Evolutionary conservation across 2,888 invertebrate genomes (phyloP), one percentile per base, ranked within the genome.

Genomic region (Ectemnius continuus): DNA sequence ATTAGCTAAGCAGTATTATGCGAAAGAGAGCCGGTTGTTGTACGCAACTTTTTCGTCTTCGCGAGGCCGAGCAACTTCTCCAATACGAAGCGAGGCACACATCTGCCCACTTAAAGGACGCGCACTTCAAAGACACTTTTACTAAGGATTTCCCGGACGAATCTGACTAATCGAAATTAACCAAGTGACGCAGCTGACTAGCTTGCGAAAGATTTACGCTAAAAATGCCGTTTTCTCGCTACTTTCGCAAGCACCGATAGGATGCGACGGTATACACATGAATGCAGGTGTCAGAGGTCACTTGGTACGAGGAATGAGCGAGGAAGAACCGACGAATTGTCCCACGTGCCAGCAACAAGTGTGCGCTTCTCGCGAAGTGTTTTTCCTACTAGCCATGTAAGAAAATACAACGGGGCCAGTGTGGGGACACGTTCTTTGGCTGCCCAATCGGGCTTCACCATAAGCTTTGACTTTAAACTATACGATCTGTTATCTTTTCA

Each of bases 281-380:
- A 2, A 13, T 5, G 52, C 52, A 6, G 52, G 52, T 52, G 52
- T 52, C 52, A 52, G 16, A 6, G 52, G 52, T 52, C 52, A 14
- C 2, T 5, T 52, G 52, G 14, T 52, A 52, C 20, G 20, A 23
- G 45, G 48, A 66, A 67, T 69, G 70, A 36, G 26, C 48, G 16
- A n/a, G 56, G 23, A 59, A 68, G 58, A 65, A n/a, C 3, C 23
- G 36, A 45, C 26, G 20, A 64, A 63, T n/a, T 46, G 28, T 61
- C 45, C 56, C 63, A 58, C 47, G 58, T 58, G 20, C 52, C 62
- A 65, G 73, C 75, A 73, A 73, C 75, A 68, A 68, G 73, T 64
- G 61, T 48, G 57, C 65, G n/a, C 47, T 47, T 11, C 57, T 45
- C 18, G 1, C 16, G 2, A 16, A 2, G 14, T 13, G 52, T 52